phyloP scores from a whole-genome alignment of 2,797 vertebrate genomes.

The Gymnothorax reevesii region DNA sequence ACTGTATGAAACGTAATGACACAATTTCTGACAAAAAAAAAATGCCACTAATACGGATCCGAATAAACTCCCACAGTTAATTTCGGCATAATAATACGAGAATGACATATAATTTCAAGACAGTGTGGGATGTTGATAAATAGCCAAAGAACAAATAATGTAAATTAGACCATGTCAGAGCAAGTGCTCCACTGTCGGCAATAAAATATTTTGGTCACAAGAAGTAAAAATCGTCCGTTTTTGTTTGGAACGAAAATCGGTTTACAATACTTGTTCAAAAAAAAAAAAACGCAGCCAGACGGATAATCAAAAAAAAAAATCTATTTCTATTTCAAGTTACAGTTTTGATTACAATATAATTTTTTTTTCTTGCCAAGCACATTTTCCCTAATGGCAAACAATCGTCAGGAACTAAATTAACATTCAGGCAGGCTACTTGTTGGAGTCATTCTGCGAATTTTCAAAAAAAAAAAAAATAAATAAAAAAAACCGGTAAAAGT shows the following conservation, averaged over 20 bases:
- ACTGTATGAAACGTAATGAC: background rate
- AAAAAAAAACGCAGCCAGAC: too few species aligned
- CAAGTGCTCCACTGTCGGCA: background rate
- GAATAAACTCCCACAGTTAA: background rate
- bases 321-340: too few species aligned
- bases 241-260: too few species aligned
- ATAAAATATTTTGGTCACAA: too few species aligned
- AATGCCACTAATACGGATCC: too few species aligned
- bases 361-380: background rate
- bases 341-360: background rate
- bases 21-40: background rate
- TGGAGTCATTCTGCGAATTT: background rate
- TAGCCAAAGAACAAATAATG: background rate
- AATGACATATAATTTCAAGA: background rate
- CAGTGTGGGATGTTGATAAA: background rate
- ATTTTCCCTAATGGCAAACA: background rate
- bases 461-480: background rate
- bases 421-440: background rate
- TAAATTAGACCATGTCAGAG: background rate
- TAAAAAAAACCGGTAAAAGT: too few species aligned
- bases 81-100: background rate
- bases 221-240: too few species aligned
- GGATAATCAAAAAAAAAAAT: too few species aligned
- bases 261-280: too few species aligned
- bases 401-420: background rate